Base-by-base conservation (phyloP, 2,888 invertebrate genomes). In the Tolmerus cingulatus region DNA sequence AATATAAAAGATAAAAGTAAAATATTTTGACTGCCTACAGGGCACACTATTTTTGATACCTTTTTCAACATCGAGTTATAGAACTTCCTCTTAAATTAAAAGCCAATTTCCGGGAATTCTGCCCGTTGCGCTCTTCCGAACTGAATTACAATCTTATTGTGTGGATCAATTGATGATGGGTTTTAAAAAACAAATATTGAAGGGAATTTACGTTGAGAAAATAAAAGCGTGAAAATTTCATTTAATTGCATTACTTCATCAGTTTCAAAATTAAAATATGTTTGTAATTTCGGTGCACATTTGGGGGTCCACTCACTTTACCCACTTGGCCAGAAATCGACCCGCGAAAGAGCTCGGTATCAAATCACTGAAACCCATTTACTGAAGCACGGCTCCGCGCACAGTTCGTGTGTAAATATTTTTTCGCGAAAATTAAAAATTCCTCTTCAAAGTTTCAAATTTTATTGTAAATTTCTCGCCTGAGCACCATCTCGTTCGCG, bases 401-500 rank as follows among this genome's bases (percentile, higher is more conserved):
- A 51, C n/a, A 51, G 51, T 51, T 51, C n/a, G 16, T 66, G 66
- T 66, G 27, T 66, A 66, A 66, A 66, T 66, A 66, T 66, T 76
- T 76, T 74, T 76, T 34, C 34, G 16, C n/a, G 76, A 76, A 76
- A 76, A 76, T 76, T 76, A 43, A 78, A 78, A 76, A 78, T 78
- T 51, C 23, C 79, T 46, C 51, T 79, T 79, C 23, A 46, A 55
- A 51, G n/a, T 79, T 79, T 79, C 23, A 46, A 79, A 51, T 46
- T 79, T 51, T 40, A 46, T 78, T 79, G 79, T 30, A 51, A 30
- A 79, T 46, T 79, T 79, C 30, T 51, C 79, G 51, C 51, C 30
- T 66, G 23, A 51, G 37, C 76, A 16, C 16, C 16, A 16, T 4
- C 8, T 40, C 78, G 43, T 78, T 40, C 27, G 16, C n/a, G 16